A percentile compares a stretch with the other conserved stretches of the same genome.
Evolutionary conservation across 2,888 invertebrate genomes (phyloP).

Genomic region (Chironomus tentans): DNA sequence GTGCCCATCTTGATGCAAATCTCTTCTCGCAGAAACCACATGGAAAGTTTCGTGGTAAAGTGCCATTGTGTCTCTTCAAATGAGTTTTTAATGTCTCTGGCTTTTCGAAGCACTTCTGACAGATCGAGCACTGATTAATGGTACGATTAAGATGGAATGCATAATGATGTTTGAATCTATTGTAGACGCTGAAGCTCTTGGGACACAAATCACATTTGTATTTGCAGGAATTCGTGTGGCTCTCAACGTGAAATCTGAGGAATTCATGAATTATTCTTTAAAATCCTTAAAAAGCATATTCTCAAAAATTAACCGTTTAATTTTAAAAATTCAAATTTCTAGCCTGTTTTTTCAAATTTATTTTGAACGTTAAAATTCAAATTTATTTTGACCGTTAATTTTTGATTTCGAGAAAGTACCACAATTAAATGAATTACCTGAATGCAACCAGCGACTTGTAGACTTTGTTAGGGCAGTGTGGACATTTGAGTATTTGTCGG

Average conservation of each 20-base stretch:
- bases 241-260: neutral
- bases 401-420: too few species aligned
- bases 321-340: too few species aligned
- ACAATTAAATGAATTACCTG: too few species aligned
- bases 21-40: neutral
- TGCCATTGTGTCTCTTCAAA: neutral
- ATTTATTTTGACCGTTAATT: too few species aligned
- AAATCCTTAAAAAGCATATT: too few species aligned
- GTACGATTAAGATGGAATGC: neutral
- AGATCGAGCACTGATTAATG: conserved; percentile 6
- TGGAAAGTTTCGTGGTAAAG: neutral
- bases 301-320: too few species aligned
- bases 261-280: too few species aligned
- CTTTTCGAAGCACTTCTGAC: conserved; percentile 13
- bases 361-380: too few species aligned
- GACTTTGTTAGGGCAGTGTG: neutral
- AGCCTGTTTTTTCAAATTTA: too few species aligned
- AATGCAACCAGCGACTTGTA: neutral
- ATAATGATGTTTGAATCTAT: neutral
- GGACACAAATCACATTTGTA: conserved; percentile 1
- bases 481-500: neutral
- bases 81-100: neutral
- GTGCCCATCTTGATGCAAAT: conserved; percentile 1
- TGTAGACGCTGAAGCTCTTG: neutral
- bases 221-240: neutral